A percentile compares a stretch with the other conserved stretches of the same genome.
Conservation (phyloP, 1,140 invertebrate genomes). For the Proales similis region DNA sequence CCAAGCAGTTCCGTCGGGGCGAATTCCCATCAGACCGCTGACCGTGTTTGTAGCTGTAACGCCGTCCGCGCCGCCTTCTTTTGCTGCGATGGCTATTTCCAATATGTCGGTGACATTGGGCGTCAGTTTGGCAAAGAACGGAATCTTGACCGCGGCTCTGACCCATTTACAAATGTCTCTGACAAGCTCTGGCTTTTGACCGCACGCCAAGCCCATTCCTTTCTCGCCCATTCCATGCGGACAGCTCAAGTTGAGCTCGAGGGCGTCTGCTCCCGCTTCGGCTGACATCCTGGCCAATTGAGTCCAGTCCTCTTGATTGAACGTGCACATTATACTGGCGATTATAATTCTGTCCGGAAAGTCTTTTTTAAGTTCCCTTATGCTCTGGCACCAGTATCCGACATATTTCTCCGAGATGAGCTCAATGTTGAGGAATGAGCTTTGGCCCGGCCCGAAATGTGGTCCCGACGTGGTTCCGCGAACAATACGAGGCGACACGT, state of each 20-base stretch:
- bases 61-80: constrained; percentile 79
- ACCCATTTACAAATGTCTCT: constrained; percentile 85
- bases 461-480: constrained; percentile 83
- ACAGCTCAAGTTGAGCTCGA: constrained; percentile 92
- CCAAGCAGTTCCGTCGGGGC: constrained; percentile 73
- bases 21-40: constrained; percentile 78
- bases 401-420: constrained; percentile 91
- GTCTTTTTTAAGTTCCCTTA: constrained; percentile 80
- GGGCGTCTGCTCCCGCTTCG: constrained; percentile 75
- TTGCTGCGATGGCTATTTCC: constrained; percentile 76
- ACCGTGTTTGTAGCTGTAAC: constrained; percentile 96
- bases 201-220: constrained; percentile 94
- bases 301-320: constrained; percentile 78
- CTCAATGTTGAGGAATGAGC: constrained; percentile 92
- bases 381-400: constrained; percentile 81
- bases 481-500: constrained; percentile 90
- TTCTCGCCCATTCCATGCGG: constrained; percentile 88
- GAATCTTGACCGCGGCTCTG: constrained; percentile 71
- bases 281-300: constrained; percentile 70
- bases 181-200: constrained; percentile 76
- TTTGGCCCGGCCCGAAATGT: constrained; percentile 83
- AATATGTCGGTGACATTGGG: constrained; percentile 93
- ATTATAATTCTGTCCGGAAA: constrained; percentile 84
- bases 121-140: constrained; percentile 95
- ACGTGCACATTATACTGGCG: constrained; percentile 92